Conservation (phyloP, 2,113 vertebrate genomes). For the Pteronura brasiliensis region DNA sequence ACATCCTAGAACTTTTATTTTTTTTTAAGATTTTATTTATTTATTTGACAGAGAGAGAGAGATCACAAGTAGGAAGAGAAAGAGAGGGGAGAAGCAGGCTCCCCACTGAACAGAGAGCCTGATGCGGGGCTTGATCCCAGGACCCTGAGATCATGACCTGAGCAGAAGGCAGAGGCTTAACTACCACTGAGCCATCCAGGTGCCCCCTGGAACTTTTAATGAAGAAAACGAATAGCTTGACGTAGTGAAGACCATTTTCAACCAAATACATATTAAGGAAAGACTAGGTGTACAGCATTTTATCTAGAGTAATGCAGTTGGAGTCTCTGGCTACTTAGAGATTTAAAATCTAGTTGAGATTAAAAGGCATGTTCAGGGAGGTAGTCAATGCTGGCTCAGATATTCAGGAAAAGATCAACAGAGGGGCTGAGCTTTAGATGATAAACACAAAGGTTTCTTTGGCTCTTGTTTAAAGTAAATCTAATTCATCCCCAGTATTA, state of each 20-base stretch:
- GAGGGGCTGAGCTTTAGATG: background rate
- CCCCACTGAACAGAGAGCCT: too few relatives aligned
- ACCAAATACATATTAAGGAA: background rate
- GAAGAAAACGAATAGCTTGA: background rate
- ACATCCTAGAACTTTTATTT: background rate
- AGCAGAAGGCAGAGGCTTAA: too few relatives aligned
- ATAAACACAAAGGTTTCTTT: background rate
- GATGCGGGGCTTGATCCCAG: too few relatives aligned
- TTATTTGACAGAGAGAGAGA: too few relatives aligned
- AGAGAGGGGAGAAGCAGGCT: too few relatives aligned
- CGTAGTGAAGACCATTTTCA: background rate
- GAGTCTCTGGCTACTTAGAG: background rate
- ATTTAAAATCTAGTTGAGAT: background rate
- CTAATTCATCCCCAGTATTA: background rate
- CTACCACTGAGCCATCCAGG: too few relatives aligned
- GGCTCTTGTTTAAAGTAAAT: conserved; percentile 2
- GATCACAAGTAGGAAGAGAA: too few relatives aligned
- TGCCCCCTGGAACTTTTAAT: background rate
- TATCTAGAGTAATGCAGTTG: background rate
- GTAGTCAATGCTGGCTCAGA: background rate
- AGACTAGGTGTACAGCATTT: background rate
- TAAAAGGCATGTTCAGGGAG: background rate
- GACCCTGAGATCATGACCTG: too few relatives aligned
- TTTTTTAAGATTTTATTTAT: too few relatives aligned
- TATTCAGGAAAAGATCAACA: background rate